Conservation (phyloP, 2,797 vertebrate genomes). For the Carapus acus region DNA sequence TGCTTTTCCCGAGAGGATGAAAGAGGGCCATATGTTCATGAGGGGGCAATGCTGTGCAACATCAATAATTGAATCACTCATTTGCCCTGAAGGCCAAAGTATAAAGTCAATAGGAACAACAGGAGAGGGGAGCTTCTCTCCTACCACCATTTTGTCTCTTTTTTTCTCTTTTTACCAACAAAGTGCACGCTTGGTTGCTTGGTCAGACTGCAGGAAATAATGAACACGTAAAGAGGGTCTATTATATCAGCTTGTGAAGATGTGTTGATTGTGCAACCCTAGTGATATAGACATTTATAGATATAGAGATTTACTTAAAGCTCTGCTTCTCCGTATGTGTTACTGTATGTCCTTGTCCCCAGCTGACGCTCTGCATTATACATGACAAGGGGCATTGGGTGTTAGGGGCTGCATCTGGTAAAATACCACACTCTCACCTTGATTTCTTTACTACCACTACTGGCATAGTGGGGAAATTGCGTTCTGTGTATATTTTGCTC, state of each 20-base stretch:
- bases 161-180: slow-evolving; percentile 11
- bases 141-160: slow-evolving; percentile 12
- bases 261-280: slow-evolving; percentile 1
- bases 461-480: background rate
- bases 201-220: no score
- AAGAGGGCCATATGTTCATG: slow-evolving; percentile 52
- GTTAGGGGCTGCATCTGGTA: background rate
- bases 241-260: slow-evolving; percentile 8
- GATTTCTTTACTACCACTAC: background rate
- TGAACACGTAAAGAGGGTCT: slow-evolving; percentile 7
- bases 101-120: slow-evolving; percentile 43
- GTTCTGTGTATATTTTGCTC: no score
- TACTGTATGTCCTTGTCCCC: slow-evolving; percentile 1
- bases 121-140: slow-evolving; percentile 29
- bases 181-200: no score
- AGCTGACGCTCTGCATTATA: background rate
- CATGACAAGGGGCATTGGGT: background rate
- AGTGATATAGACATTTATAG: background rate
- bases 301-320: background rate
- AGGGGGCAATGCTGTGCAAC: slow-evolving; percentile 34
- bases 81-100: slow-evolving; percentile 41
- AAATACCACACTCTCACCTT: no score
- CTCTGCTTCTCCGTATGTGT: slow-evolving; percentile 1
- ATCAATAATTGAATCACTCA: slow-evolving; percentile 64
- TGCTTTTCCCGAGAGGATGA: slow-evolving; percentile 25